These are phyloP conservation scores for Drosophila yooni DNA, from an alignment of 2,888 invertebrate species.

Conservation along the genomic window DNA sequence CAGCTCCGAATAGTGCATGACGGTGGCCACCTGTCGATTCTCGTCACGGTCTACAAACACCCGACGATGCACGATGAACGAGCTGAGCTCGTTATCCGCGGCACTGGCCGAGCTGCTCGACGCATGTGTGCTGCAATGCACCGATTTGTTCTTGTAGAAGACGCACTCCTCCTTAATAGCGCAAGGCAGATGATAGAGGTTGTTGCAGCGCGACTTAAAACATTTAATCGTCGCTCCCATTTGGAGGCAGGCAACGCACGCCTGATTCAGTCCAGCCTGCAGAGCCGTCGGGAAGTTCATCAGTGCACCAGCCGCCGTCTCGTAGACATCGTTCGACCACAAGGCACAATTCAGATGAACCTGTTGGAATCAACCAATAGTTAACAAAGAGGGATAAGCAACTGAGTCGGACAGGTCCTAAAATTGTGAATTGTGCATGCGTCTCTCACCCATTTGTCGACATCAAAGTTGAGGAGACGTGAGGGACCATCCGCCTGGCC, in stretches of 20 bases:
- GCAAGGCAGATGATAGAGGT: slow-evolving; percentile 97
- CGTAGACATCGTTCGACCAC: slow-evolving; percentile 99
- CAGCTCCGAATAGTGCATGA: slow-evolving; percentile 97
- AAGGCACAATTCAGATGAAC: slow-evolving; percentile 98
- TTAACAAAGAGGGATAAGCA: not conserved
- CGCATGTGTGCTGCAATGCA: slow-evolving; percentile 95
- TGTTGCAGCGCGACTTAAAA: slow-evolving; percentile 96
- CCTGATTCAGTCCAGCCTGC: slow-evolving; percentile 91
- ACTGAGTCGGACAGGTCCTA: not conserved
- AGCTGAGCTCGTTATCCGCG: slow-evolving; percentile 96
- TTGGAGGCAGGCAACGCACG: slow-evolving; percentile 93
- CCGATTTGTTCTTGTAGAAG: slow-evolving; percentile 98
- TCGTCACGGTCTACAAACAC: slow-evolving; percentile 99
- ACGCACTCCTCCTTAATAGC: slow-evolving; percentile 96
- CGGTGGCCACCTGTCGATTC: slow-evolving; percentile 96
- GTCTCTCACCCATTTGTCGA: slow-evolving; percentile 93
- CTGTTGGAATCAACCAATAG: not conserved
- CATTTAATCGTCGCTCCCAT: slow-evolving; percentile 97
- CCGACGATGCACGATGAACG: slow-evolving; percentile 94
- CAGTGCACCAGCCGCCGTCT: slow-evolving; percentile 97
- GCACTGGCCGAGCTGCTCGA: slow-evolving; percentile 87
- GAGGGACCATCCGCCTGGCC: slow-evolving; percentile 96
- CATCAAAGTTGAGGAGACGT: slow-evolving; percentile 96
- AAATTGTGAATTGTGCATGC: not conserved
- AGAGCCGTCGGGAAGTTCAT: slow-evolving; percentile 97